These are phyloP conservation scores for Enoplolaimus lenunculus DNA, from an alignment of 2,888 invertebrate species.

Conservation along the genomic window DNA sequence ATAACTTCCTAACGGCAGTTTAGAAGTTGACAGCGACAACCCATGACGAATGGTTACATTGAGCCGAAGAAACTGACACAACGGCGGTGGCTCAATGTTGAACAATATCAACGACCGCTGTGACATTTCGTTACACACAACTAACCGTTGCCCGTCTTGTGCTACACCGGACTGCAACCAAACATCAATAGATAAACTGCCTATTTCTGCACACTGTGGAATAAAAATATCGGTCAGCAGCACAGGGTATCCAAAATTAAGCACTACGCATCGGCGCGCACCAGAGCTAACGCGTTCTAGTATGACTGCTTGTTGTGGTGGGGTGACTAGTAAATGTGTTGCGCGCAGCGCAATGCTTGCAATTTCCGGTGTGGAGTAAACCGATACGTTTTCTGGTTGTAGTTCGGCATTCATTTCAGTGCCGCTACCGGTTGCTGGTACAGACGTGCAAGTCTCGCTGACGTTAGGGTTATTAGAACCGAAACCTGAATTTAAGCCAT, in stretches of 20 bases:
- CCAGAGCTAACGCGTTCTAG: constrained; percentile 82
- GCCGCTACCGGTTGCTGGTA: too few species aligned
- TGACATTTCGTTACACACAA: constrained; percentile 73
- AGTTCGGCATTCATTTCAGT: too few species aligned
- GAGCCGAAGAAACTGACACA: constrained; percentile 67
- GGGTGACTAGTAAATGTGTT: constrained; percentile 39
- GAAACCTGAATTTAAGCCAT: too few species aligned
- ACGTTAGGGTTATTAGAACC: too few species aligned
- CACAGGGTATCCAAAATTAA: constrained; percentile 75
- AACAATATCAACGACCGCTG: constrained; percentile 65
- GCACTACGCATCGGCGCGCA: constrained; percentile 72
- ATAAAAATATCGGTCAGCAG: constrained; percentile 62
- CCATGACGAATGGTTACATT: constrained; percentile 80
- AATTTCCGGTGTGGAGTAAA: too few species aligned
- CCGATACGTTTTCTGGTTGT: too few species aligned
- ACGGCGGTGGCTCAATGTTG: constrained; percentile 74
- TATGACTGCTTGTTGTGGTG: constrained; percentile 64
- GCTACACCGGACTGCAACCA: constrained; percentile 80
- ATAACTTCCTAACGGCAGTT: constrained; percentile 79
- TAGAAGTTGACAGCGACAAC: constrained; percentile 73
- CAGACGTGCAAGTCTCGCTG: too few species aligned
- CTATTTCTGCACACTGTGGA: constrained; percentile 46
- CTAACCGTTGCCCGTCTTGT: constrained; percentile 64
- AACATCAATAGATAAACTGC: constrained; percentile 71
- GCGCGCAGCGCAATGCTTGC: too few species aligned